A percentile compares a stretch with the other conserved stretches of the same genome.
These are phyloP conservation scores for Delia radicum DNA, from an alignment of 1,140 invertebrate genomes.

Conservation along the genomic window DNA sequence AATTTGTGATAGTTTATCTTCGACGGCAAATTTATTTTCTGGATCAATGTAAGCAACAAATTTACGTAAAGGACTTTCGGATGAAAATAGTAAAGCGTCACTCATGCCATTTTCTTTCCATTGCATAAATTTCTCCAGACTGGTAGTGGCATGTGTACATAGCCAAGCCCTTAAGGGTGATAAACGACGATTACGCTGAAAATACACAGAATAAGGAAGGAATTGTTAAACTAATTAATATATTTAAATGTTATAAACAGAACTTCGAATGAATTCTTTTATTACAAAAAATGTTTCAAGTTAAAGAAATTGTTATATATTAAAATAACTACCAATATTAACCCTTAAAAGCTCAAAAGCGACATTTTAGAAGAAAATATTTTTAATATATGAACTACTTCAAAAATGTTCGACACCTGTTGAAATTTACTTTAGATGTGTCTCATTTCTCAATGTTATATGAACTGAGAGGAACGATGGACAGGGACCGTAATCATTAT, in stretches of 20 bases:
- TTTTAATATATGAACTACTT: too few relatives aligned
- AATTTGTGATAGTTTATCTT: constrained; percentile 93
- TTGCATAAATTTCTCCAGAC: constrained; percentile 80
- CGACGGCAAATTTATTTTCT: constrained; percentile 82
- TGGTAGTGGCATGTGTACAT: constrained; percentile 79
- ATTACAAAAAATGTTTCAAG: too few relatives aligned
- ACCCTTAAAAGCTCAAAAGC: too few relatives aligned
- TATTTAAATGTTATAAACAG: constrained; percentile 5
- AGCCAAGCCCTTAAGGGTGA: constrained; percentile 91
- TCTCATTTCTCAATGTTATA: too few relatives aligned
- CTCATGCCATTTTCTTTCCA: constrained; percentile 64
- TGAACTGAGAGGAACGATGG: too few relatives aligned
- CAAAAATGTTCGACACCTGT: too few relatives aligned
- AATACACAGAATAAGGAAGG: constrained; percentile 32
- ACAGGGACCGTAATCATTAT: too few relatives aligned
- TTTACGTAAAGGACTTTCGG: constrained; percentile 79
- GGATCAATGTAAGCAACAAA: constrained; percentile 94
- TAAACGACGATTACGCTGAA: constrained; percentile 73
- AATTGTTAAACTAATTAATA: background rate
- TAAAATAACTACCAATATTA: too few relatives aligned
- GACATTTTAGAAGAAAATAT: too few relatives aligned
- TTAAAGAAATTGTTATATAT: too few relatives aligned
- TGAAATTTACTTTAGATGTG: too few relatives aligned
- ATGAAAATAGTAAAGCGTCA: constrained; percentile 77
- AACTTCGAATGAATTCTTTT: background rate